Conservation (phyloP, 1,140 invertebrate genomes). For the Nautilus pompilius region DNA sequence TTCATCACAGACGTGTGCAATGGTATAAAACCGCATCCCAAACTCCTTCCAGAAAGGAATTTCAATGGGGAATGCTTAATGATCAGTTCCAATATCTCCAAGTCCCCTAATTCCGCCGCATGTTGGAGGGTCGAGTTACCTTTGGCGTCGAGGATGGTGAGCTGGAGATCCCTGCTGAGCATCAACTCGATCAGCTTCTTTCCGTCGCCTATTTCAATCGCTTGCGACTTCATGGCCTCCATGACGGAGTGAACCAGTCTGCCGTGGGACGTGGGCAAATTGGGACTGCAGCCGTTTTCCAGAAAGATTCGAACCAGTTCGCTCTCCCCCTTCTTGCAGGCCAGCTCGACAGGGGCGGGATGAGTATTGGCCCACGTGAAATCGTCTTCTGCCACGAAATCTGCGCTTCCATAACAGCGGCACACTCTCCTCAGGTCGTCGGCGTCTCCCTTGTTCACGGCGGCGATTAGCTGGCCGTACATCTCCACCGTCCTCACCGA, state of each 20-base stretch:
- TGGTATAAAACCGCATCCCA: slow-evolving; percentile 23
- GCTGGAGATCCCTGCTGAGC: slow-evolving; percentile 23
- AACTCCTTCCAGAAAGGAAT: slow-evolving; percentile 13
- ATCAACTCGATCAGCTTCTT: slow-evolving; percentile 12
- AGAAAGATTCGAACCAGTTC: slow-evolving; percentile 29
- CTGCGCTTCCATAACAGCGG: too few species aligned
- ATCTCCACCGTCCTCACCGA: too few species aligned
- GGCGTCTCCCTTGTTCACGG: neutral
- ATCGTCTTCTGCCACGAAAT: neutral
- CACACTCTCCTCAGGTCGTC: neutral
- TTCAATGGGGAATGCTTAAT: slow-evolving; percentile 14
- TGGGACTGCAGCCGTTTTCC: slow-evolving; percentile 35
- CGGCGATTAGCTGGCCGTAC: neutral
- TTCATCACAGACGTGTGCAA: slow-evolving; percentile 34
- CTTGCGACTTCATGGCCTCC: slow-evolving; percentile 18
- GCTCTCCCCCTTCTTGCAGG: slow-evolving; percentile 26
- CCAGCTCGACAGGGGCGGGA: slow-evolving; percentile 19
- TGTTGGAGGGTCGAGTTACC: slow-evolving; percentile 24
- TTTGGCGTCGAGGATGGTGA: slow-evolving; percentile 26
- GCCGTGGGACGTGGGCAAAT: slow-evolving; percentile 32
- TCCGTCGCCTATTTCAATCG: slow-evolving; percentile 12
- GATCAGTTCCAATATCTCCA: slow-evolving; percentile 18
- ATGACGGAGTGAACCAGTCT: slow-evolving; percentile 30
- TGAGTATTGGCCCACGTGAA: neutral
- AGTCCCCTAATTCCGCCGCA: slow-evolving; percentile 28